phyloP scores from a whole-genome alignment of 2,888 invertebrate species.

The Eupithecia pulchellata region DNA sequence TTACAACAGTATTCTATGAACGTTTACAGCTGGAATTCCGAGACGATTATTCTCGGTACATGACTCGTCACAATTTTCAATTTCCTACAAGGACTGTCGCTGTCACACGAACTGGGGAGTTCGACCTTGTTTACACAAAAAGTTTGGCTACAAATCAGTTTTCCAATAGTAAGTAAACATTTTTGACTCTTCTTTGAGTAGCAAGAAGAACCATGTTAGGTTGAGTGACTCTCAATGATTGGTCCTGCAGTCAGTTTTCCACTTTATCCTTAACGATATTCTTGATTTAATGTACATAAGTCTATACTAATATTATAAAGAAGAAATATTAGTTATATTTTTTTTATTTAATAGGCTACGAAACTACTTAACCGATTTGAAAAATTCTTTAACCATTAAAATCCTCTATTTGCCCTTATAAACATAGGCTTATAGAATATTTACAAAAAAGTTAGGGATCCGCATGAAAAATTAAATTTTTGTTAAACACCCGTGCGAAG shows the following conservation, averaged over 20 bases:
- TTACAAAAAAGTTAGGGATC: too few relatives aligned
- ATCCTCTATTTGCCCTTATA: too few relatives aligned
- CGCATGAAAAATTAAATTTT: too few relatives aligned
- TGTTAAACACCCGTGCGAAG: too few relatives aligned
- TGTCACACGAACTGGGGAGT: conserved; percentile 34
- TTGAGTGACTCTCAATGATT: neutral
- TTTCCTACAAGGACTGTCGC: conserved; percentile 43
- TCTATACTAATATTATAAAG: too few relatives aligned
- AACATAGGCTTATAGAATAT: too few relatives aligned
- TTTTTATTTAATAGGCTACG: neutral
- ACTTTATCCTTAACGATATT: too few relatives aligned
- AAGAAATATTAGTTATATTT: too few relatives aligned
- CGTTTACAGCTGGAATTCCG: neutral
- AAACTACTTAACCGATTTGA: too few relatives aligned
- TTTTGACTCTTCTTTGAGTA: neutral
- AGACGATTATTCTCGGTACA: conserved; percentile 10
- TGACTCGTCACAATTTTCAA: conserved; percentile 50
- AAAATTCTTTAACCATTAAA: too few relatives aligned
- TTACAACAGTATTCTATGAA: neutral
- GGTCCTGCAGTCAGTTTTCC: neutral
- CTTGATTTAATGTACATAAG: too few relatives aligned
- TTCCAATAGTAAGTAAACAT: neutral
- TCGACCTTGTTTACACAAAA: conserved; percentile 10
- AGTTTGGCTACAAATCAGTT: neutral
- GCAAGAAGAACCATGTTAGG: neutral